Conservation (phyloP, 2,888 invertebrate genomes). For the Aleiodes alternator region DNA sequence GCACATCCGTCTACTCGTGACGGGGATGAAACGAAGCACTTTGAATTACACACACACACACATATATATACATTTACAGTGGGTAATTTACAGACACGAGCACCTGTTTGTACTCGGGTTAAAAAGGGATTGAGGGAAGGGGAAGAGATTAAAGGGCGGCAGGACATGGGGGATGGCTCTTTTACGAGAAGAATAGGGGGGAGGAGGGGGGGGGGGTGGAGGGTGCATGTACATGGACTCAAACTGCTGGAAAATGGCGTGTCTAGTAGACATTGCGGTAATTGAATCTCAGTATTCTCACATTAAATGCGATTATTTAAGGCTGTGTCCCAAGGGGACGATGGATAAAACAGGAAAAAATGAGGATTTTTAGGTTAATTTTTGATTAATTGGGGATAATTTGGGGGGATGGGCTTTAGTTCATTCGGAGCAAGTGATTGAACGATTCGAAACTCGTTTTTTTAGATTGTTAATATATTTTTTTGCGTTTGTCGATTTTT, state of each 20-base stretch:
- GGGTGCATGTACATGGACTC: conserved; percentile 48
- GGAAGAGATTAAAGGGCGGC: conserved; percentile 32
- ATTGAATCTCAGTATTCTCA: conserved; percentile 73
- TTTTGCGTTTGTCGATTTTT: no score
- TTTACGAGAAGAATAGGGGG: conserved; percentile 34
- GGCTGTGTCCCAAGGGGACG: no score
- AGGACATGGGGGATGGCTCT: conserved; percentile 54
- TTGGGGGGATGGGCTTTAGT: no score
- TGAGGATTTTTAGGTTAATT: no score
- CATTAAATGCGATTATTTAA: neutral
- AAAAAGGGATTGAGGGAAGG: conserved; percentile 62
- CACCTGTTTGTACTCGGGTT: conserved; percentile 72
- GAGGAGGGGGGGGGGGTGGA: conserved; percentile 32
- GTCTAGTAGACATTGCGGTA: conserved; percentile 75
- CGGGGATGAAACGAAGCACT: conserved; percentile 74
- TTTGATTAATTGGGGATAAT: no score
- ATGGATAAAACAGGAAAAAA: no score
- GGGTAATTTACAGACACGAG: conserved; percentile 74
- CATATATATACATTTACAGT: conserved; percentile 48
- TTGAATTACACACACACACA: conserved; percentile 68
- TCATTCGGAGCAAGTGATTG: no score
- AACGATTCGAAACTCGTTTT: no score
- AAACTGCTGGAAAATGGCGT: conserved; percentile 67
- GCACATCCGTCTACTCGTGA: conserved; percentile 72
- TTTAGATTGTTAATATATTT: no score